phyloP scores from a whole-genome alignment of 2,888 invertebrate species.

The Parthenolecanium corni region DNA sequence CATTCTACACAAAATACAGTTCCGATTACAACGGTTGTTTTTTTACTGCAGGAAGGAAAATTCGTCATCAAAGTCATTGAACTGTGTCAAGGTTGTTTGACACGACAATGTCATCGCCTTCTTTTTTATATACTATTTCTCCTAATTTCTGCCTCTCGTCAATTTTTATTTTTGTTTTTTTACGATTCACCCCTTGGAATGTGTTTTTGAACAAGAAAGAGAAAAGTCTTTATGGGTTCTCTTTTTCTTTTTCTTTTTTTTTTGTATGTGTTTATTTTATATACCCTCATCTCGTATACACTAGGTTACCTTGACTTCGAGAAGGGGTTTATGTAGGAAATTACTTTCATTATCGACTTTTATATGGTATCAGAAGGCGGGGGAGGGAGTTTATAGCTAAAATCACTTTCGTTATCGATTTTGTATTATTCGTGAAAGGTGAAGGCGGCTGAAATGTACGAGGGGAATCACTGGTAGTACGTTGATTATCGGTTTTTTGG shows the following conservation, averaged over 20 bases:
- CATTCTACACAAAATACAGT: not conserved
- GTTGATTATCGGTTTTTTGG: too few species aligned
- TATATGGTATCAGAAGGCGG: not conserved
- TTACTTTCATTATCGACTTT: not conserved
- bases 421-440: too few species aligned
- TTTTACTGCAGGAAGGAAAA: not conserved
- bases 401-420: too few species aligned
- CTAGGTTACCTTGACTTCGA: not conserved
- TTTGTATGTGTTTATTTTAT: too few species aligned
- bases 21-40: not conserved
- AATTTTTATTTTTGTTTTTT: not conserved
- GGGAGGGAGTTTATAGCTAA: not conserved
- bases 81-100: conserved; percentile 21
- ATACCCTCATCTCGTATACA: not conserved
- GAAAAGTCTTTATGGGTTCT: too few species aligned
- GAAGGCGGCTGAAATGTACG: too few species aligned
- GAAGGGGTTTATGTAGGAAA: not conserved
- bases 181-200: too few species aligned
- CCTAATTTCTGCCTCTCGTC: not conserved
- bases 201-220: too few species aligned
- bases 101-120: not conserved
- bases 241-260: too few species aligned
- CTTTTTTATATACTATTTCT: not conserved
- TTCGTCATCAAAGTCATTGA: conserved; percentile 25
- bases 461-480: too few species aligned